These are phyloP conservation scores for Smithornis capensis DNA, from an alignment of 2,113 vertebrate genomes.

Conservation along the genomic window DNA sequence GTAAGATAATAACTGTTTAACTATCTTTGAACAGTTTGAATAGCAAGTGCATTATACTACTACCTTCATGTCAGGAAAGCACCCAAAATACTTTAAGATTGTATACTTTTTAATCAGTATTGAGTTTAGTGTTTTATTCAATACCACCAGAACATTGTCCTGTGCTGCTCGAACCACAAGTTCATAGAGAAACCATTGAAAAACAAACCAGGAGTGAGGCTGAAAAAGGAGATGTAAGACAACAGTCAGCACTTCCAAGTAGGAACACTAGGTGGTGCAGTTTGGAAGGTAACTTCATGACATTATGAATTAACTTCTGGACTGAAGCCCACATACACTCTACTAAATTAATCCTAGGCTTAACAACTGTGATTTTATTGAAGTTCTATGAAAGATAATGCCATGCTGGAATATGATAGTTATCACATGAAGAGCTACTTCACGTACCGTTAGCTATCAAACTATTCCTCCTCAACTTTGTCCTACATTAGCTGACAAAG, in stretches of 20 bases:
- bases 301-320: background rate
- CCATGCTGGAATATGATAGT: background rate
- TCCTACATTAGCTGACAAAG: background rate
- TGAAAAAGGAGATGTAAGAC: background rate
- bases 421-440: background rate
- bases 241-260: background rate
- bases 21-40: background rate
- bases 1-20: too few species aligned
- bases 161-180: background rate
- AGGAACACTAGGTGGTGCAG: background rate
- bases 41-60: background rate
- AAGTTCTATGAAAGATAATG: background rate
- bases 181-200: background rate
- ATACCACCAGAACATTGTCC: background rate
- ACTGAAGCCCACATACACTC: background rate
- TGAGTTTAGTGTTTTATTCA: background rate
- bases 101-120: background rate
- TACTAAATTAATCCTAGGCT: background rate
- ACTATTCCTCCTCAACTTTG: background rate
- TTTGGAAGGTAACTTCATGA: background rate
- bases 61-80: background rate
- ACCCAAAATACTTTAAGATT: background rate
- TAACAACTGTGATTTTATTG: background rate
- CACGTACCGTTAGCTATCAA: background rate
- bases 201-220: background rate